phyloP scores from a whole-genome alignment of 2,888 invertebrate species.

The Conus canariensis region DNA sequence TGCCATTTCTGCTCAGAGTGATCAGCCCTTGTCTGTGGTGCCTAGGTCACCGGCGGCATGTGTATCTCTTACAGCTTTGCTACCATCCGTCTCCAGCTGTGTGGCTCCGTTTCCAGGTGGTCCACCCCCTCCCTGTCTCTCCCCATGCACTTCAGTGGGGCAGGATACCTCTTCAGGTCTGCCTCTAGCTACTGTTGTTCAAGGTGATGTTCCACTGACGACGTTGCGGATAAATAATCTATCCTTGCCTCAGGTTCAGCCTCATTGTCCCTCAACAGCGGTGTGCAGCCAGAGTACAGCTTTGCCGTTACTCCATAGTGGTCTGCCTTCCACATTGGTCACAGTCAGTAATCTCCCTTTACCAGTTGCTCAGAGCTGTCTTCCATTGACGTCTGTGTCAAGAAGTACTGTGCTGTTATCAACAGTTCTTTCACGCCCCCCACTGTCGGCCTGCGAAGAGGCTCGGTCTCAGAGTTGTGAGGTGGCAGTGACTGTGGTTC shows the following conservation, averaged over 20 bases:
- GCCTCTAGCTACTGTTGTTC: slow-evolving; percentile 16
- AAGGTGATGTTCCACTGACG: slow-evolving; percentile 26
- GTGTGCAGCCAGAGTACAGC: background rate
- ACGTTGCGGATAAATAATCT: background rate
- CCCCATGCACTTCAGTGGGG: background rate
- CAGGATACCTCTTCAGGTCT: background rate
- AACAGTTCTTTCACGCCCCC: background rate
- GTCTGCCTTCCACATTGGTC: background rate
- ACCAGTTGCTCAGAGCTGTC: background rate
- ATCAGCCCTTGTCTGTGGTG: background rate
- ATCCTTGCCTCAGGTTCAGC: slow-evolving; percentile 4
- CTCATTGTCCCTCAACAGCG: background rate
- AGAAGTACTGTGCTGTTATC: background rate
- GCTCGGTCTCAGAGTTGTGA: background rate
- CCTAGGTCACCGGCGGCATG: background rate
- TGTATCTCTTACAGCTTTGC: background rate
- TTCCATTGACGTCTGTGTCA: background rate
- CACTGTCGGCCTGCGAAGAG: background rate
- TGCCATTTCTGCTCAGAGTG: background rate
- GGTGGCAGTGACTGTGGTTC: background rate
- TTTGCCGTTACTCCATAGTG: too few relatives aligned
- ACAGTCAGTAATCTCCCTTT: background rate
- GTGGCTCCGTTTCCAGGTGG: background rate
- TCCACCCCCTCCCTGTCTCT: background rate
- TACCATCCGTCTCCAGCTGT: background rate